Conservation (phyloP, 2,888 invertebrate genomes). For the Caenorhabditis becei region DNA sequence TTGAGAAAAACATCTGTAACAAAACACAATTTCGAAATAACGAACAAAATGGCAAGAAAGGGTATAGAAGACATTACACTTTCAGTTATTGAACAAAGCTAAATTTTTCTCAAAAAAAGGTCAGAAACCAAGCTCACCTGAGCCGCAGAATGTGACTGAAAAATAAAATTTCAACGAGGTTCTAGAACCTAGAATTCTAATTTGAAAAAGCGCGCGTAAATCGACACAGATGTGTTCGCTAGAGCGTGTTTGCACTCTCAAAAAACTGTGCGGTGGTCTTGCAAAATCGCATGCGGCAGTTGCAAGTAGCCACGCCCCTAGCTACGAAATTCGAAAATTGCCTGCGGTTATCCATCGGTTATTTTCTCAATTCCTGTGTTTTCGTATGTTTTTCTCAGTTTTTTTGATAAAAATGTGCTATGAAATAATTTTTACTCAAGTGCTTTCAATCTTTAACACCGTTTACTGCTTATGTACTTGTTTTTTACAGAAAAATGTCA, state of each 20-base stretch:
- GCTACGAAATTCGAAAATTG: slow-evolving; percentile 22
- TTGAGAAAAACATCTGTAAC: slow-evolving; percentile 63
- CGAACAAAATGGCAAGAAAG: background rate
- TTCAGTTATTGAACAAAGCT: too few relatives aligned
- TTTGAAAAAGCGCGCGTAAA: background rate
- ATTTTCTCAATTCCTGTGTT: background rate
- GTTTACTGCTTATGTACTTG: too few relatives aligned
- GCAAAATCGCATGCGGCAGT: slow-evolving; percentile 29
- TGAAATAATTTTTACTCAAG: too few relatives aligned
- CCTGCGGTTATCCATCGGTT: background rate
- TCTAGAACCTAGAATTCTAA: background rate
- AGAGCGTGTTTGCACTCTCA: slow-evolving; percentile 3
- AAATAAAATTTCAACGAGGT: background rate
- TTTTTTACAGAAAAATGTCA: slow-evolving; percentile 32
- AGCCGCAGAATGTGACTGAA: too few relatives aligned
- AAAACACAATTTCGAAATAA: slow-evolving; percentile 7
- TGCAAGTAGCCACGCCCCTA: slow-evolving; percentile 39
- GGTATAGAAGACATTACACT: background rate
- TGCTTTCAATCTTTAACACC: too few relatives aligned
- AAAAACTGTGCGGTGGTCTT: background rate
- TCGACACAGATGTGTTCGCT: background rate
- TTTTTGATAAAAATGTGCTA: too few relatives aligned
- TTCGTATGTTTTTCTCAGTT: background rate
- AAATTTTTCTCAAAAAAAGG: too few relatives aligned
- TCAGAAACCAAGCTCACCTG: too few relatives aligned